Evolutionary conservation across 2,888 invertebrate genomes (phyloP).

Genomic region (Drosophila colorata): DNA sequence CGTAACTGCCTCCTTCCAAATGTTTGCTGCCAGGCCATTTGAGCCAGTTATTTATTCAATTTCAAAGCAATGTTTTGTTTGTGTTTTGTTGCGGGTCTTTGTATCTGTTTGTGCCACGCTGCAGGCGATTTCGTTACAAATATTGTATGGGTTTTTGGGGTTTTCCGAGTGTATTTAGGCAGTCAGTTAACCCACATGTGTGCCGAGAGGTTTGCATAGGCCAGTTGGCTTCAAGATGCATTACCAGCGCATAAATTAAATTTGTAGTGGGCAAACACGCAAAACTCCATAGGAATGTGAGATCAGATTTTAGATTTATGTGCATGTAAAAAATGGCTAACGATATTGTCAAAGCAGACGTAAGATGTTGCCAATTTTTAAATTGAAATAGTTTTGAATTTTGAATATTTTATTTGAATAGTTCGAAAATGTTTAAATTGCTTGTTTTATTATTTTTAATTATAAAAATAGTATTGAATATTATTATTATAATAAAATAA

Average conservation of each 20-base stretch:
- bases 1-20: background rate
- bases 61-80: slow-evolving; percentile 66
- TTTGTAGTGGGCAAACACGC: background rate
- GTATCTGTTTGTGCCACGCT: slow-evolving; percentile 39
- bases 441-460: too few species aligned
- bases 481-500: too few species aligned
- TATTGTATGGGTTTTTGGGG: slow-evolving; percentile 24
- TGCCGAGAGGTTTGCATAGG: slow-evolving; percentile 8
- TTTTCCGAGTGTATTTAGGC: slow-evolving; percentile 26
- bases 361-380: too few species aligned
- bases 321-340: too few species aligned
- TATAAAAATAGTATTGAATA: too few species aligned
- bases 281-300: too few species aligned
- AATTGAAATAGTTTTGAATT: too few species aligned
- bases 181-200: slow-evolving; percentile 37
- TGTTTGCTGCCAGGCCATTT: slow-evolving; percentile 12
- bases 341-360: too few species aligned
- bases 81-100: slow-evolving; percentile 38
- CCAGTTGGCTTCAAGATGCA: slow-evolving; percentile 1
- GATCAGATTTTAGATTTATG: too few species aligned
- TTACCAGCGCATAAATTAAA: background rate
- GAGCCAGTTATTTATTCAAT: slow-evolving; percentile 66
- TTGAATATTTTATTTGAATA: too few species aligned
- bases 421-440: too few species aligned
- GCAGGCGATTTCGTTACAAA: slow-evolving; percentile 44